Conservation (phyloP, 2,797 vertebrate genomes). For the Phalanger gymnotis region DNA sequence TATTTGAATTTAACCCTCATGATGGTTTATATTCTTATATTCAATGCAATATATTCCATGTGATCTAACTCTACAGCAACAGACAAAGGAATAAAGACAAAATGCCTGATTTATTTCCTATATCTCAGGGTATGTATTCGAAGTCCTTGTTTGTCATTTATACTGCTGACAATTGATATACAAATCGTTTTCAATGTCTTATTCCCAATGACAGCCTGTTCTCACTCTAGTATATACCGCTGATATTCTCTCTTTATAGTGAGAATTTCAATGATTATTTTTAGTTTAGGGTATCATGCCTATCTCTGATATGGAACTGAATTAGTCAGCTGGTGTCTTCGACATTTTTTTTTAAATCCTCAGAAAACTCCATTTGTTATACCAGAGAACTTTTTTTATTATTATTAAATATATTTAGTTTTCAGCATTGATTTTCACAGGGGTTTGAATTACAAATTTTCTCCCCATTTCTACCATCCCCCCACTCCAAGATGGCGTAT, state of each 20-base stretch:
- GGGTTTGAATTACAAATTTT: too few relatives aligned
- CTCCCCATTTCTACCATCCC: too few relatives aligned
- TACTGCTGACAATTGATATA: slow-evolving; percentile 41
- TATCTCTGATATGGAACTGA: slow-evolving; percentile 69
- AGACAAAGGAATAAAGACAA: slow-evolving; percentile 14
- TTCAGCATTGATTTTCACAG: too few relatives aligned
- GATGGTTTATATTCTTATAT: background rate
- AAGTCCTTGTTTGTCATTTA: slow-evolving; percentile 45
- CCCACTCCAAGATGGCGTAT: too few relatives aligned
- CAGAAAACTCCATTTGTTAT: too few relatives aligned
- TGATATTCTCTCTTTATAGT: slow-evolving; percentile 28
- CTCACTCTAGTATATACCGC: background rate
- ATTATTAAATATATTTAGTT: too few relatives aligned
- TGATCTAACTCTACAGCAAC: background rate
- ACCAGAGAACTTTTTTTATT: too few relatives aligned
- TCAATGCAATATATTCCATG: background rate
- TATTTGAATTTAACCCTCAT: background rate
- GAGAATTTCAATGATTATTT: slow-evolving; percentile 38
- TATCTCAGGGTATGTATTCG: slow-evolving; percentile 57
- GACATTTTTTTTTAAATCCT: too few relatives aligned
- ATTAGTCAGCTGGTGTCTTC: slow-evolving; percentile 69
- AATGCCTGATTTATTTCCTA: slow-evolving; percentile 47
- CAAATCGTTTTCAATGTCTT: slow-evolving; percentile 60
- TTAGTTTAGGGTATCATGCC: slow-evolving; percentile 59
- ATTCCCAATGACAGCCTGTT: slow-evolving; percentile 25